phyloP scores from a whole-genome alignment of 2,888 invertebrate species.

The Amorpha juglandis region DNA sequence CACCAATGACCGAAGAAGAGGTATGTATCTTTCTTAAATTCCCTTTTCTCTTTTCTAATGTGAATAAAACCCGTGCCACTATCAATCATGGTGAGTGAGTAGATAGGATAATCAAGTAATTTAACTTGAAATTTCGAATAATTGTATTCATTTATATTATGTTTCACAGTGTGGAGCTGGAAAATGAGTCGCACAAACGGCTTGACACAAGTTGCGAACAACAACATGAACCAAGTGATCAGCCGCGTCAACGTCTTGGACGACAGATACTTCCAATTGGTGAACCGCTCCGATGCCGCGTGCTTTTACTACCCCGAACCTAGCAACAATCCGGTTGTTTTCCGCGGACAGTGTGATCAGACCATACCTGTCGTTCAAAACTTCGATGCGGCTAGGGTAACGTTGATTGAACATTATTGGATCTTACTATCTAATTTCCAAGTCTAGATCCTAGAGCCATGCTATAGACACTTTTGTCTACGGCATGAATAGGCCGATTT shows the following conservation, averaged over 20 bases:
- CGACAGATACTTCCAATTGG: conserved; percentile 51
- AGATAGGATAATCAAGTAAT: too few relatives aligned
- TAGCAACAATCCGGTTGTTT: conserved; percentile 46
- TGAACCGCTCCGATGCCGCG: conserved; percentile 48
- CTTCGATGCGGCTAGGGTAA: conserved; percentile 55
- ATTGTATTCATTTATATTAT: neutral
- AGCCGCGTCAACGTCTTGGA: conserved; percentile 52
- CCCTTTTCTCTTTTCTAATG: too few relatives aligned
- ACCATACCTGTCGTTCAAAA: conserved; percentile 52
- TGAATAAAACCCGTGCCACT: too few relatives aligned
- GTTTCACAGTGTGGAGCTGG: conserved; percentile 68
- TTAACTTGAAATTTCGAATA: too few relatives aligned
- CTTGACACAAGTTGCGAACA: conserved; percentile 43
- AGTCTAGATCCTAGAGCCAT: too few relatives aligned
- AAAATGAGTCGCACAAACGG: conserved; percentile 59
- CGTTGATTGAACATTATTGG: too few relatives aligned
- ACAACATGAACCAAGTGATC: conserved; percentile 49
- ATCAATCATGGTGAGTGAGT: too few relatives aligned
- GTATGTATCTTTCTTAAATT: conserved; percentile 48
- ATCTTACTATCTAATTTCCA: too few relatives aligned
- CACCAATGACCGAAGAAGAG: conserved; percentile 49
- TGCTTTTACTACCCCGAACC: conserved; percentile 64
- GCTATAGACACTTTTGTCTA: too few relatives aligned
- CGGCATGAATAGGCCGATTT: too few relatives aligned
- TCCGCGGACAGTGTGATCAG: conserved; percentile 61